Evolutionary conservation across 2,888 invertebrate species (phyloP), one percentile per base, ranked within the genome.

Genomic region (Plebejus argus): DNA sequence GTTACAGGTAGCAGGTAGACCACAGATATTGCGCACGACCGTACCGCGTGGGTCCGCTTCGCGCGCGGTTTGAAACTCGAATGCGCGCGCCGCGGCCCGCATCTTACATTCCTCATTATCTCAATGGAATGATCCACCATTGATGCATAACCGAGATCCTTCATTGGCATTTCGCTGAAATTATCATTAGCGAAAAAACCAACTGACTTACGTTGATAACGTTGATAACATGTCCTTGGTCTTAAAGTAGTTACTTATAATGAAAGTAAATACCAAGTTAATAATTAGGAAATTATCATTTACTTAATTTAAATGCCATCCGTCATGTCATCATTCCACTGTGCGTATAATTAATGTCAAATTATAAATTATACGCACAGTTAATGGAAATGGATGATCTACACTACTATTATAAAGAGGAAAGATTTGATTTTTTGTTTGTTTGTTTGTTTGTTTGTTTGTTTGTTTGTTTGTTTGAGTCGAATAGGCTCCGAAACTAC

Each of bases 21-120:
- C 66, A 15, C 28, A 61, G 23, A 10, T 61, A 61, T 79, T 72
- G 78, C 90, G 89, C 89, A 87, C 91, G 91, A 92, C 91, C 92
- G 87, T 84, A 84, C 91, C 90, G 28, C 91, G 91, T 88, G 81
- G 78, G 91, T 90, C 92, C 89, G 92, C 91, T 91, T 92, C 92
- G 93, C 89, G 87, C 91, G 90, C 89, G 81, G 86, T 83, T 82
- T 83, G 81, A 80, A 79, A 85, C 85, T 83, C 85, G 88, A 92
- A 89, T 92, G 92, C 85, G 86, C 82, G 80, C 82, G 79, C 61
- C 81, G 80, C 80, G 79, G 80, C 78, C 49, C 75, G 70, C 39
- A 78, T 74, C 77, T 76, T 79, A 61, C 78, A 78, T 77, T n/a
- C 35, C 23, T 20, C 49, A 53, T 23, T 39, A 71, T 74, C 74